phyloP scores from a whole-genome alignment of 2,888 invertebrate species.

The Omphaloscelis lunosa region DNA sequence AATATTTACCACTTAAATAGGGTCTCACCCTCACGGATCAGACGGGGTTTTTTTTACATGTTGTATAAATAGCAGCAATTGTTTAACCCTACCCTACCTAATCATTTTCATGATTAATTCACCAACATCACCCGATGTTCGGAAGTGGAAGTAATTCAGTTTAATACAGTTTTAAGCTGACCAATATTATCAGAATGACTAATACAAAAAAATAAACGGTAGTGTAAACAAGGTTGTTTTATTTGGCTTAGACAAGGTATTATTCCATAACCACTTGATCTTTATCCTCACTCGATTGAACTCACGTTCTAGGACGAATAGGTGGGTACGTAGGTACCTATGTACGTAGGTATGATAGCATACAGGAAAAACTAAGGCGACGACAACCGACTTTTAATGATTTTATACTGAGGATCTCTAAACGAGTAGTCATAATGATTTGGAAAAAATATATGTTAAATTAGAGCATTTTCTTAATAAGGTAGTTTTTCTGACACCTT shows the following conservation, averaged over 20 bases:
- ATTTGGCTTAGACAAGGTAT: not conserved
- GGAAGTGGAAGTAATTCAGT: slow-evolving; percentile 13
- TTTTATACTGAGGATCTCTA: too few relatives aligned
- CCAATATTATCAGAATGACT: not conserved
- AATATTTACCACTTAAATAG: too few relatives aligned
- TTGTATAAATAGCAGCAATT: too few relatives aligned
- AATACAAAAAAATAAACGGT: not conserved
- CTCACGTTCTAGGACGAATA: not conserved
- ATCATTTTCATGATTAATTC: not conserved
- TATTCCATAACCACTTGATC: not conserved
- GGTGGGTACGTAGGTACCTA: not conserved
- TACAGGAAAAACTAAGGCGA: slow-evolving; percentile 24
- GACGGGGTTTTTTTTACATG: too few relatives aligned
- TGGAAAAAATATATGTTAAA: too few relatives aligned
- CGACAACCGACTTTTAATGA: too few relatives aligned
- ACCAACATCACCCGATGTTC: too few relatives aligned
- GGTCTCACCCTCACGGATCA: too few relatives aligned
- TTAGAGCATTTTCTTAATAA: too few relatives aligned
- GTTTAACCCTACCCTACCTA: too few relatives aligned
- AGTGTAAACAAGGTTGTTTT: not conserved
- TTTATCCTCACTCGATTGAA: slow-evolving; percentile 4
- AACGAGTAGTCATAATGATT: too few relatives aligned
- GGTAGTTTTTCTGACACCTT: too few relatives aligned
- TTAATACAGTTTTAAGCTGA: slow-evolving; percentile 5
- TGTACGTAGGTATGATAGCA: not conserved